Conservation (phyloP, 2,888 invertebrate species). For the Rhimphoctona megacephalus region DNA sequence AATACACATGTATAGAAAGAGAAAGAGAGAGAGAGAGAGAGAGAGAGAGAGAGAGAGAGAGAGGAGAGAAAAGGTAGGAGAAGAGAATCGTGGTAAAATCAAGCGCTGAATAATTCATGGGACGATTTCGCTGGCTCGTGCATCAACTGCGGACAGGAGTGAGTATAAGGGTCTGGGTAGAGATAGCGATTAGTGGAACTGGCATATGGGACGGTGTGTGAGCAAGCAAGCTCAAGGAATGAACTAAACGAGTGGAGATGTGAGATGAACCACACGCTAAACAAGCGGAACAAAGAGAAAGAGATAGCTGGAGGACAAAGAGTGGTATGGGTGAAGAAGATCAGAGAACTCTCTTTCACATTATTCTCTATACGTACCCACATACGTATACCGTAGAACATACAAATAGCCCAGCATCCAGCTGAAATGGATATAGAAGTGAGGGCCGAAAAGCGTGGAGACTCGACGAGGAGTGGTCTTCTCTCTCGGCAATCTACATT, state of each 20-base stretch:
- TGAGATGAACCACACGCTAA: conserved; percentile 7
- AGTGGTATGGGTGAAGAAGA: conserved; percentile 38
- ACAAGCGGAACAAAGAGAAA: not conserved
- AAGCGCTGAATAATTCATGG: conserved; percentile 75
- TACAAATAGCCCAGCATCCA: not conserved
- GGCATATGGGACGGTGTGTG: conserved; percentile 20
- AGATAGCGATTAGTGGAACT: conserved; percentile 26
- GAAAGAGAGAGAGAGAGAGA: not conserved
- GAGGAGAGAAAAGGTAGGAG: not conserved
- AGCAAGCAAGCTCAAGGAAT: conserved; percentile 14
- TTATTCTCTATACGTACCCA: conserved; percentile 3
- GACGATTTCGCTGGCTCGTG: conserved; percentile 67
- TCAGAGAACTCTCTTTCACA: conserved; percentile 39
- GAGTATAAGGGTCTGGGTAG: conserved; percentile 14
- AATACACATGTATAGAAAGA: not conserved
- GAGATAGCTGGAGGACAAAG: conserved; percentile 25
- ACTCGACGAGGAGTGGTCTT: conserved; percentile 12
- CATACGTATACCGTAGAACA: not conserved
- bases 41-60: not conserved
- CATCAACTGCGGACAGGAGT: conserved; percentile 58
- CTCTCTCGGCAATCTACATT: conserved; percentile 55
- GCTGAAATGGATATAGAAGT: conserved; percentile 6
- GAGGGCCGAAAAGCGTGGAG: conserved; percentile 9
- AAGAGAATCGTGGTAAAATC: conserved; percentile 48
- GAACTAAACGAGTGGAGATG: conserved; percentile 18